phyloP scores from a whole-genome alignment of 2,888 invertebrate species.

The Pherbina coryleti region DNA sequence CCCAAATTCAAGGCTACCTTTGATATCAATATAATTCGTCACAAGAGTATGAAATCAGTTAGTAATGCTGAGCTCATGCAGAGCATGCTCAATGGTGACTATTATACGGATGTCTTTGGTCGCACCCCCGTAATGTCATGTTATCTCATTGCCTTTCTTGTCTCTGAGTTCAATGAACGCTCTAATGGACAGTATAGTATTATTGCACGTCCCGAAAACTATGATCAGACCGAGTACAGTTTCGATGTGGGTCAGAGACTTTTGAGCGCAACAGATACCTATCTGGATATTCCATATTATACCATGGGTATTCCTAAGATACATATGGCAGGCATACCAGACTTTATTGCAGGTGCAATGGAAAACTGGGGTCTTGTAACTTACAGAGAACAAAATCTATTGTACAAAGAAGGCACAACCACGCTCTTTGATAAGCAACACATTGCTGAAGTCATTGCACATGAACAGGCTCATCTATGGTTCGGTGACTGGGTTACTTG shows the following conservation, averaged over 20 bases:
- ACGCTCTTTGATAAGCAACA: slow-evolving; percentile 74
- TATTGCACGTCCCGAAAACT: slow-evolving; percentile 78
- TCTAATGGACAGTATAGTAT: slow-evolving; percentile 69
- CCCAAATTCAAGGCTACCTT: slow-evolving; percentile 80
- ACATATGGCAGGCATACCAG: slow-evolving; percentile 87
- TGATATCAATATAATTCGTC: slow-evolving; percentile 68
- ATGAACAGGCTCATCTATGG: slow-evolving; percentile 76
- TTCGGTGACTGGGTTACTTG: slow-evolving; percentile 75
- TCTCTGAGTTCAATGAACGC: slow-evolving; percentile 72
- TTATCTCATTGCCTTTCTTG: slow-evolving; percentile 84
- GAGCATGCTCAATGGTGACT: slow-evolving; percentile 44
- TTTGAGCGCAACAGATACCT: slow-evolving; percentile 72
- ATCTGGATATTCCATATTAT: slow-evolving; percentile 74
- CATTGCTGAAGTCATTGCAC: slow-evolving; percentile 73
- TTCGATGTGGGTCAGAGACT: slow-evolving; percentile 73
- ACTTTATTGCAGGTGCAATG: slow-evolving; percentile 89
- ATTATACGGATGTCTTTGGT: slow-evolving; percentile 58
- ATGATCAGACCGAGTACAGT: slow-evolving; percentile 77
- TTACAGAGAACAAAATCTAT: slow-evolving; percentile 79
- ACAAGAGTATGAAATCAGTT: slow-evolving; percentile 57
- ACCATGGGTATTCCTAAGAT: slow-evolving; percentile 76
- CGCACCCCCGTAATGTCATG: slow-evolving; percentile 78
- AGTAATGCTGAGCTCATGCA: slow-evolving; percentile 57
- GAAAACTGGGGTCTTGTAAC: slow-evolving; percentile 93
- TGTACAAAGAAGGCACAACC: slow-evolving; percentile 75